phyloP scores from a whole-genome alignment of 2,797 vertebrate genomes.

The Pogoniulus pusillus region DNA sequence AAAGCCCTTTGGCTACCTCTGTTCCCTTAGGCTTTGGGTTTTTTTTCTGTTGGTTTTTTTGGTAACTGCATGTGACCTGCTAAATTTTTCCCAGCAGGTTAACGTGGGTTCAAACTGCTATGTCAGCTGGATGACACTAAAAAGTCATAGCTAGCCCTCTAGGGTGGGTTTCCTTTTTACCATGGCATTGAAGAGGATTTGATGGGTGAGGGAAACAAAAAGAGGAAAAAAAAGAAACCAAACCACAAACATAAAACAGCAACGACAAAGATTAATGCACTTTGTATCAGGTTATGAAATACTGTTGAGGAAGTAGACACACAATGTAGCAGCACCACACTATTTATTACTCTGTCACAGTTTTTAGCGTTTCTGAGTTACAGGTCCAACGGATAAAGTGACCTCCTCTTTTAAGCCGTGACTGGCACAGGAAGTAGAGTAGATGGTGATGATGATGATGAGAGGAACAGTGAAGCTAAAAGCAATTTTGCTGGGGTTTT shows the following conservation, averaged over 20 bases:
- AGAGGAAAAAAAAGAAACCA: slow-evolving; percentile 54
- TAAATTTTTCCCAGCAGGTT: slow-evolving; percentile 49
- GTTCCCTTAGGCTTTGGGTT: slow-evolving; percentile 66
- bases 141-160: slow-evolving; percentile 73
- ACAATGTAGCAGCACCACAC: slow-evolving; percentile 87
- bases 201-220: slow-evolving; percentile 69
- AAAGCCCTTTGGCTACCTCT: slow-evolving; percentile 91
- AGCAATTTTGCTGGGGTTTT: slow-evolving; percentile 71
- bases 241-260: too few species aligned
- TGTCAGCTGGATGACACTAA: slow-evolving; percentile 71
- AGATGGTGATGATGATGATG: slow-evolving; percentile 57
- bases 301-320: slow-evolving; percentile 83
- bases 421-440: slow-evolving; percentile 72
- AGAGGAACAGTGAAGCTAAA: slow-evolving; percentile 69
- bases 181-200: slow-evolving; percentile 76
- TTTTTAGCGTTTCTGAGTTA: slow-evolving; percentile 81
- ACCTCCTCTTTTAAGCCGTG: slow-evolving; percentile 71
- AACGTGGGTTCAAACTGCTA: slow-evolving; percentile 62
- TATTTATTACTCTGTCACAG: slow-evolving; percentile 88
- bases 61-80: slow-evolving; percentile 70
- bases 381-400: slow-evolving; percentile 76
- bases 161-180: slow-evolving; percentile 70
- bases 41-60: too few species aligned
- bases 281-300: slow-evolving; percentile 89
- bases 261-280: slow-evolving; percentile 77